Base-by-base conservation (phyloP, 1,140 invertebrate genomes). In the Platyura marginata region DNA sequence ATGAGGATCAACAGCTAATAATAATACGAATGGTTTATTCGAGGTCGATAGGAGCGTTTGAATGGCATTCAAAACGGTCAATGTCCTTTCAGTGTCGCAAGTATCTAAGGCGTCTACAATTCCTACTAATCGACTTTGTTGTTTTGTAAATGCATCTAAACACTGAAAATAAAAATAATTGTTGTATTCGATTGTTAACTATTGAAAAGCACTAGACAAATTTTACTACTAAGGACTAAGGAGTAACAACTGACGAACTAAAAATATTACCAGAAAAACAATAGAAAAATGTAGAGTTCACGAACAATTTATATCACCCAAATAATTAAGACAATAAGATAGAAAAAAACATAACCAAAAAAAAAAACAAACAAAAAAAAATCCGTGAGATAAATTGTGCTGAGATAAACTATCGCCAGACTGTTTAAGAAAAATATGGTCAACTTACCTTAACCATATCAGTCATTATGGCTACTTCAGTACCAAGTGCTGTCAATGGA, bases 51-150 rank as follows among this genome's bases (percentile, higher is more conserved):
- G 95, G 21, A 98, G 66, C 16, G 93, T 81, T 63, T 96, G 86
- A 25, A 98, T 83, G 3, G 91, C 88, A 67, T 97, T 94, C 18
- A 98, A 67, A 21, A 94, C 74, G 1, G 86, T 70, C 5, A 97
- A 65, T 15, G 97, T 92, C 63, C 94, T 91, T 53, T 95, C 90
- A 57, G 97, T 93, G 59, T 98, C 94, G 57, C 92, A 96, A 56
- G 86, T 94, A 63, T 98, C 94, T 47, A 98, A 62, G 1, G 94
- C 94, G 66, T 98, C 95, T 20, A 98, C 86, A 29, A 98, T 79
- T 5, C 97, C 80, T 2, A 98, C 93, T 38, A 96, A 62, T 38
- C 92, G 72, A 41, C 89, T 94, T 61, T 95, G 89, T 60, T 90
- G 86, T 10, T 76, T 72, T 33, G 81, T 88, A 58, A 95, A 92